Conservation (phyloP, 2,888 invertebrate species). For the Phaonia tiefii region DNA sequence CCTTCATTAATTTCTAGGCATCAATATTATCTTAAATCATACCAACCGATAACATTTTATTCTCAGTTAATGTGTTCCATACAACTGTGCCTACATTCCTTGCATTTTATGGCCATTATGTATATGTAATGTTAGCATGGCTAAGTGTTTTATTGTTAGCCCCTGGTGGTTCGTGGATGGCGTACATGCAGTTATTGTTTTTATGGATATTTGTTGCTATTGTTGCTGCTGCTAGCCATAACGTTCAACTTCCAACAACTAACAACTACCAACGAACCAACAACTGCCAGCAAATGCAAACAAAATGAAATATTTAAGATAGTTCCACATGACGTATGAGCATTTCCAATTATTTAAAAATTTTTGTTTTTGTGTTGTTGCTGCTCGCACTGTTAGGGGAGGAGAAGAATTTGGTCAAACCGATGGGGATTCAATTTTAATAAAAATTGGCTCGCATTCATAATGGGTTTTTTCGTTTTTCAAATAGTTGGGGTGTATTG, state of each 20-base stretch:
- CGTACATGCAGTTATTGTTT: background rate
- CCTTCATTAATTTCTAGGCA: too few relatives aligned
- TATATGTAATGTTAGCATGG: slow-evolving; percentile 35
- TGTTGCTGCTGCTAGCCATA: slow-evolving; percentile 15
- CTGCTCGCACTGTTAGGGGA: background rate
- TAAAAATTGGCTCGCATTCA: too few relatives aligned
- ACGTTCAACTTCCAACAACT: slow-evolving; percentile 30
- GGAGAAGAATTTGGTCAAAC: too few relatives aligned
- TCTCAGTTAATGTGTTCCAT: too few relatives aligned
- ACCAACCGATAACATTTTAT: too few relatives aligned
- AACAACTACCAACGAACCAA: slow-evolving; percentile 19
- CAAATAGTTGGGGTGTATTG: background rate
- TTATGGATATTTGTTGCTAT: too few relatives aligned
- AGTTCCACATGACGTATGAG: slow-evolving; percentile 47
- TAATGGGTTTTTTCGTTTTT: too few relatives aligned
- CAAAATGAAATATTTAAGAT: slow-evolving; percentile 30
- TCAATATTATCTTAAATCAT: too few relatives aligned
- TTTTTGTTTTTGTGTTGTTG: slow-evolving; percentile 36
- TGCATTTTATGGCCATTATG: slow-evolving; percentile 35
- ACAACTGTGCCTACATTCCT: background rate
- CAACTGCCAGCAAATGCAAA: slow-evolving; percentile 14
- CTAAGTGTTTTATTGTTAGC: slow-evolving; percentile 34
- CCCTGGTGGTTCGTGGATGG: background rate
- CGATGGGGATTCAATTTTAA: too few relatives aligned
- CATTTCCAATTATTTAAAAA: slow-evolving; percentile 55